Base-by-base conservation (phyloP, 2,113 vertebrate species). In the Rhea pennata region DNA sequence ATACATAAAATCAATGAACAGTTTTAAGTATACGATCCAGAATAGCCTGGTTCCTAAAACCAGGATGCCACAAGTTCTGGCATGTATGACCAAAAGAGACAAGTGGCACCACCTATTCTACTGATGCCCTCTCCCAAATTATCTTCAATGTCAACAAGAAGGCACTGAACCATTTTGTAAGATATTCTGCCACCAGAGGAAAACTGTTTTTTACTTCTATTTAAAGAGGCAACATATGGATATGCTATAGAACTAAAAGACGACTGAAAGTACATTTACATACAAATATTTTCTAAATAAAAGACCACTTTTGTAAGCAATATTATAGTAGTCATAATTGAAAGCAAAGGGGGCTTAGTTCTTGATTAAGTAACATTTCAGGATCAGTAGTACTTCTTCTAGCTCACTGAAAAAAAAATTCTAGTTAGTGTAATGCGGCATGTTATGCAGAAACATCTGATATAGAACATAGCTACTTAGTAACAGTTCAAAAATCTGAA, bases 341-440 rank as follows among this genome's bases (percentile, higher is more conserved):
- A 92, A 33, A 87, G 14, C 44, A 39, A 15, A 84, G 15, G 15
- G 24, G 24, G 14, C 36, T 29, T 77, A 58, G 40, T 89, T 56
- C 27, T 70, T 51, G 36, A 77, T 31, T 61, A 65, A 74, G 24
- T 59, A 90, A 33, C 12, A 77, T 39, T 76, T 90, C 64, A 88
- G 42, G 42, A 72, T 56, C 62, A 40, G 46, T 1, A 86, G 10
- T 40, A 12, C 82, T 22, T 76, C 59, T 12, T 71, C 3, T 6
- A 77, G 15, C 16, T 86, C 12, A 15, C 0, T 66, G 5, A 9
- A 66, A 71, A 64, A 77, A 72, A 9, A 1, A 0, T 31, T 79
- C 54, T 17, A 66, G 46, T 74, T 90, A 74, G 70, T 33, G 19
- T 7, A 62, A 79, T 8, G 12, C 15, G 58, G 16, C 14, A 86